phyloP scores from a whole-genome alignment of 2,113 vertebrate species.

The Laterallus jamaicensis region DNA sequence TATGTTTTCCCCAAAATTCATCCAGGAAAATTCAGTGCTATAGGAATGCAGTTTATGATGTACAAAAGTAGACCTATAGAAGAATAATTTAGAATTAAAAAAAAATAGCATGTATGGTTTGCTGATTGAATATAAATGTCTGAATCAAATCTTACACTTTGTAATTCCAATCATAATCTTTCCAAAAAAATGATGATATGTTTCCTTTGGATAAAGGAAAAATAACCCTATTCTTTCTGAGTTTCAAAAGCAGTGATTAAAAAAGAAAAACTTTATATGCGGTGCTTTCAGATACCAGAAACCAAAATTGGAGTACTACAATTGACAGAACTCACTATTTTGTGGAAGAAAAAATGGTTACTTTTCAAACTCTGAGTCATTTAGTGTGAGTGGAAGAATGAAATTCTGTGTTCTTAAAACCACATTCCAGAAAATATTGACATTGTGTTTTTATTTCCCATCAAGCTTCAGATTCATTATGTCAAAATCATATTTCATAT shows the following conservation, averaged over 20 bases:
- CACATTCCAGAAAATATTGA: background rate
- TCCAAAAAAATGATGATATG: background rate
- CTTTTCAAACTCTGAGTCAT: background rate
- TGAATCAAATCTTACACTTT: background rate
- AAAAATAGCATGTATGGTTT: background rate
- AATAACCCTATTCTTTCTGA: background rate
- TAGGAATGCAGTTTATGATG: background rate
- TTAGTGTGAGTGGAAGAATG: background rate
- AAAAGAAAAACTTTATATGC: background rate
- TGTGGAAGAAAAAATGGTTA: background rate
- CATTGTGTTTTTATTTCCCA: background rate
- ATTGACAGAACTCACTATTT: background rate
- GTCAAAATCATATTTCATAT: background rate
- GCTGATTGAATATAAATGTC: background rate
- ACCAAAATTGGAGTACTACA: background rate
- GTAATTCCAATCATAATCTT: background rate
- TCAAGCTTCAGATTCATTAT: background rate
- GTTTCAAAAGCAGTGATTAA: background rate
- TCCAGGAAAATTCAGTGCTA: background rate
- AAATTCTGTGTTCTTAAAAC: background rate
- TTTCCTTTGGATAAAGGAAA: background rate
- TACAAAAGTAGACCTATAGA: background rate
- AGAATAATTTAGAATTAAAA: background rate
- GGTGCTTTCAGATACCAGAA: background rate
- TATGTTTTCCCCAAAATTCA: background rate